A percentile compares a stretch with the other conserved stretches of the same genome.
phyloP scores from a whole-genome alignment of 2,888 invertebrate species.

The Venustoraphidia nigricollis region DNA sequence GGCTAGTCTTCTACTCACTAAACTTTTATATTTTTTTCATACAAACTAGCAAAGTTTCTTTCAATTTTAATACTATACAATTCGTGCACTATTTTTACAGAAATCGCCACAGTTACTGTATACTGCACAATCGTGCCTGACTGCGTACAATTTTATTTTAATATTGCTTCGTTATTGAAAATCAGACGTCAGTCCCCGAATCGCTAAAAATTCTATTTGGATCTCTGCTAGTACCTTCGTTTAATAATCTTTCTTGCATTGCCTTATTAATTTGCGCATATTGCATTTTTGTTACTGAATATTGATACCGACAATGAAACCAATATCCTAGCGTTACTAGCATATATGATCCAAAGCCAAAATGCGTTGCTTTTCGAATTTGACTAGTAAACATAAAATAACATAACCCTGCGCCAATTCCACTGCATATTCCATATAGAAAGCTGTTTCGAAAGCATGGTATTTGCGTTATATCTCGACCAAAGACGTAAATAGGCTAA shows the following conservation, averaged over 20 bases:
- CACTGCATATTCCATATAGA: slow-evolving; percentile 55
- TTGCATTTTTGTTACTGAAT: slow-evolving; percentile 49
- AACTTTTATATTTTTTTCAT: no score
- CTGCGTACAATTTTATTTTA: no score
- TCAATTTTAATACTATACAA: no score
- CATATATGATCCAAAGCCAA: slow-evolving; percentile 49
- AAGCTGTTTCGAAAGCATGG: slow-evolving; percentile 70
- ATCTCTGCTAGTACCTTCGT: slow-evolving; percentile 46
- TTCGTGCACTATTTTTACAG: no score
- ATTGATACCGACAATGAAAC: slow-evolving; percentile 53
- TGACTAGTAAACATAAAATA: slow-evolving; percentile 63
- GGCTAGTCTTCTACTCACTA: no score
- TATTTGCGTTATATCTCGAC: slow-evolving; percentile 55
- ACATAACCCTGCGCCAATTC: slow-evolving; percentile 47
- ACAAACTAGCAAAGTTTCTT: no score
- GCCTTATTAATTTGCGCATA: slow-evolving; percentile 44
- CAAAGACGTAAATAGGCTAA: slow-evolving; percentile 47
- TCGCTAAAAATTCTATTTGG: not conserved
- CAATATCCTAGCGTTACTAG: slow-evolving; percentile 51
- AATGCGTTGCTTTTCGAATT: slow-evolving; percentile 41
- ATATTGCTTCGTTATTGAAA: no score
- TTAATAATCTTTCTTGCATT: slow-evolving; percentile 39
- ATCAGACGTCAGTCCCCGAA: no score
- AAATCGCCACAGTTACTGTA: no score
- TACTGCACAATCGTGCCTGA: no score